Conservation (phyloP, 2,113 vertebrate genomes). For the Irena cyanogastra region DNA sequence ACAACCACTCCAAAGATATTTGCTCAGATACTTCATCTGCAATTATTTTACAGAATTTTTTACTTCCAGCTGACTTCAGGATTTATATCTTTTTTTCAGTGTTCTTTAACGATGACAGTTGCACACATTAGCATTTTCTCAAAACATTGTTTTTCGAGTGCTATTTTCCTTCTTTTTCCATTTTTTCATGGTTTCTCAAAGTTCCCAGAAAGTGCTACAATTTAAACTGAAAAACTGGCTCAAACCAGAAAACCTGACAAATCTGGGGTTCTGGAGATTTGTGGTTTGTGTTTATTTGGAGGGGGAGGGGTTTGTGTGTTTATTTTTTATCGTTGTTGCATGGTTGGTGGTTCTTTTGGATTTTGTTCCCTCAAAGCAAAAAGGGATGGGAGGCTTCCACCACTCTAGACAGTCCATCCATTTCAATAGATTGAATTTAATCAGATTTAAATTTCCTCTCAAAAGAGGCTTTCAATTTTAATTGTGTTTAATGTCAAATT, state of each 20-base stretch:
- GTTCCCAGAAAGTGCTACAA: neutral
- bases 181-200: neutral
- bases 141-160: neutral
- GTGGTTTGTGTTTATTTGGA: too few species aligned
- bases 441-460: neutral
- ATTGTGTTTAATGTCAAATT: neutral
- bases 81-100: neutral
- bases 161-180: neutral
- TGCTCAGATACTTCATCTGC: neutral
- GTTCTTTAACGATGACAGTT: neutral
- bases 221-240: neutral
- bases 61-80: neutral
- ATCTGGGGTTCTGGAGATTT: neutral
- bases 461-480: neutral
- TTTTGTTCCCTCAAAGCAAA: neutral
- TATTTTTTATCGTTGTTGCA: neutral
- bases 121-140: neutral
- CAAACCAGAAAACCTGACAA: neutral
- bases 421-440: neutral
- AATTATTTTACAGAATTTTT: neutral
- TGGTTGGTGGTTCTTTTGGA: fast-evolving
- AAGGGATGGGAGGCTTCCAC: neutral
- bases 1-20: neutral
- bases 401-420: neutral
- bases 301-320: fast-evolving